Evolutionary conservation across 2,113 vertebrate species (phyloP).

Genomic region (Indicator maculatus): DNA sequence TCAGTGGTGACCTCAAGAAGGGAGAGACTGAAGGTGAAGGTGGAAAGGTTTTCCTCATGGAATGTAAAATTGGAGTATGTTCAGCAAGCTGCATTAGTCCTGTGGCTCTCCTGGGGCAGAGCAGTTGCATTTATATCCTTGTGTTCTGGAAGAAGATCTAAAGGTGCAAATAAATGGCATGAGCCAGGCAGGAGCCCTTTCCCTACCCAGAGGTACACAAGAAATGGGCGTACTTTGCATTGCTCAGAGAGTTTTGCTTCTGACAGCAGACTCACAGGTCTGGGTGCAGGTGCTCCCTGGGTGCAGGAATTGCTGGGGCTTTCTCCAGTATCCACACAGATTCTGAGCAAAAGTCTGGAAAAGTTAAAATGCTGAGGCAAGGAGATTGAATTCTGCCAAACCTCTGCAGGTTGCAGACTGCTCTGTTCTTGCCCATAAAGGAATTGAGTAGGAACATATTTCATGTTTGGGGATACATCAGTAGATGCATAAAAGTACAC

Average conservation of each 20-base stretch:
- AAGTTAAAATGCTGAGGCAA: background rate
- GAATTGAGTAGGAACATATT: slow-evolving; percentile 54
- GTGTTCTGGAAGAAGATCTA: background rate
- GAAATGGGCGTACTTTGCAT: background rate
- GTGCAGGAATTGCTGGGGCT: background rate
- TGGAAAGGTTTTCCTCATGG: background rate
- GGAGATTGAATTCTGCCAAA: background rate
- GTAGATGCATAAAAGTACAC: slow-evolving; percentile 47
- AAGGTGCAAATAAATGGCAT: background rate
- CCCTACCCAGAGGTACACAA: background rate
- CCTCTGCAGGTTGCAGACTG: slow-evolving; percentile 28
- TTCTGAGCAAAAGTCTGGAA: background rate
- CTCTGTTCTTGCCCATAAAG: slow-evolving; percentile 22
- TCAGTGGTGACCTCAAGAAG: background rate
- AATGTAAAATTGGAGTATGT: background rate
- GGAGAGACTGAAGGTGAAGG: background rate
- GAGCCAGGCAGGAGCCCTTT: background rate
- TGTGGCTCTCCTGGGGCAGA: background rate
- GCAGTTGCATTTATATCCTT: background rate
- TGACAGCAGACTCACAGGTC: background rate
- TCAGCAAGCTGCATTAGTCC: background rate
- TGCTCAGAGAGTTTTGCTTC: background rate
- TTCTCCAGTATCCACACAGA: fast-evolving
- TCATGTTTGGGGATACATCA: slow-evolving; percentile 31
- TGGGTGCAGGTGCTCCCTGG: background rate